Conservation (phyloP, 2,797 vertebrate genomes). For the Tachyglossus aculeatus region DNA sequence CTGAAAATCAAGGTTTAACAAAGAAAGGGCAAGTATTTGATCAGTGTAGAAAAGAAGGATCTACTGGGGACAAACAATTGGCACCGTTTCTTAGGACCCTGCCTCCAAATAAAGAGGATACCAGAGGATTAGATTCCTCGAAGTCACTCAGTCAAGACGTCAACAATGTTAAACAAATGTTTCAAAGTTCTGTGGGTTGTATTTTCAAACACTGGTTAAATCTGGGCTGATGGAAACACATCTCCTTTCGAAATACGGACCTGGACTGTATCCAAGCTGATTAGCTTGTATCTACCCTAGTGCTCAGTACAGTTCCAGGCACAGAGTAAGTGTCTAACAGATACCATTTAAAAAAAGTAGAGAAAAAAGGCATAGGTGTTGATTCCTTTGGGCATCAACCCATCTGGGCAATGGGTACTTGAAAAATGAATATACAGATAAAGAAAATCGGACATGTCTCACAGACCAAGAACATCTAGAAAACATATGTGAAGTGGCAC, state of each 20-base stretch:
- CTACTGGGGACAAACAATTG: constrained; percentile 28
- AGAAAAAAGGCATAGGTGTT: no score
- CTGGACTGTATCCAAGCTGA: no score
- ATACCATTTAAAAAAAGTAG: no score
- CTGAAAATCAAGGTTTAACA: constrained; percentile 33
- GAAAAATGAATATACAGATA: constrained; percentile 43
- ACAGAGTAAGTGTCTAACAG: no score
- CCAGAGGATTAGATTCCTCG: constrained; percentile 22
- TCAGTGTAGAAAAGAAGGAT: constrained; percentile 11
- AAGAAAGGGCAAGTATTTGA: constrained; percentile 37
- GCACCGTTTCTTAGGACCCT: not conserved
- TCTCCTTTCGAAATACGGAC: constrained; percentile 34
- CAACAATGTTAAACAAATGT: not conserved
- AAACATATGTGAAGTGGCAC: no score
- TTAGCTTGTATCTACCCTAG: no score
- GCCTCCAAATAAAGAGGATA: constrained; percentile 20
- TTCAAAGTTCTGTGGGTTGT: constrained; percentile 21
- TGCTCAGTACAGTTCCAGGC: no score
- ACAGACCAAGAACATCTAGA: no score
- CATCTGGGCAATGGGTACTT: constrained; percentile 50
- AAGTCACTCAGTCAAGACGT: constrained; percentile 25
- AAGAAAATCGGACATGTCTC: constrained; percentile 61
- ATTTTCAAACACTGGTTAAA: constrained; percentile 31
- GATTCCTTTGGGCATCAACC: no score
- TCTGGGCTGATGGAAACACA: not conserved